Evolutionary conservation across 2,888 invertebrate species (phyloP).

Genomic region (Tupiocoris notatus): DNA sequence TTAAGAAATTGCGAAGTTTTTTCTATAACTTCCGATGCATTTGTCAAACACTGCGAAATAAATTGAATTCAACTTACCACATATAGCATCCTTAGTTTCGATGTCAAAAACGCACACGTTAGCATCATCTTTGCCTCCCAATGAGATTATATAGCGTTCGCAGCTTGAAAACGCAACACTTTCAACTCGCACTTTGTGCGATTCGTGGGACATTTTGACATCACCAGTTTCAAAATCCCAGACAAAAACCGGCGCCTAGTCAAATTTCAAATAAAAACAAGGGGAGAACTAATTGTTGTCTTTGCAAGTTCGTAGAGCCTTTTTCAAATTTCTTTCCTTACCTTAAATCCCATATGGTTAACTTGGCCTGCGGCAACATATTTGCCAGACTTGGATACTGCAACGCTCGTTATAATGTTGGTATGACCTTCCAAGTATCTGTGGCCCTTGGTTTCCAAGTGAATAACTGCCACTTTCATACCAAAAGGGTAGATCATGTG

Average conservation of each 20-base stretch:
- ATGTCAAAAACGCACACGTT: slow-evolving; percentile 84
- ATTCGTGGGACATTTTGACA: slow-evolving; percentile 68
- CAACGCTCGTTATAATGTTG: slow-evolving; percentile 73
- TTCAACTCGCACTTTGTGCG: slow-evolving; percentile 87
- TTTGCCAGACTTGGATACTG: slow-evolving; percentile 70
- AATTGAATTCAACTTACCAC: too few relatives aligned
- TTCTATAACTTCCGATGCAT: too few relatives aligned
- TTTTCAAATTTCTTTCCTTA: slow-evolving; percentile 54
- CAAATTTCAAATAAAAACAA: too few relatives aligned
- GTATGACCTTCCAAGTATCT: slow-evolving; percentile 75
- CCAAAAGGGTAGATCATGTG: slow-evolving; percentile 77
- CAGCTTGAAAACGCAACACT: slow-evolving; percentile 78
- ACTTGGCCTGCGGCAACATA: slow-evolving; percentile 87
- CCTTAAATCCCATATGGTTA: slow-evolving; percentile 87
- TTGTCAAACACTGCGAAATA: too few relatives aligned
- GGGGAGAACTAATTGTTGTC: too few relatives aligned
- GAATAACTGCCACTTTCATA: slow-evolving; percentile 71
- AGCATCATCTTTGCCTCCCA: slow-evolving; percentile 89
- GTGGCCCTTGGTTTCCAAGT: slow-evolving; percentile 69
- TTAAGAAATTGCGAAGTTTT: too few relatives aligned
- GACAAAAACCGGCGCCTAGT: slow-evolving; percentile 70
- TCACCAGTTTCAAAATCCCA: slow-evolving; percentile 75
- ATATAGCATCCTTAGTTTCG: slow-evolving; percentile 57
- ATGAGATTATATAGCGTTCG: slow-evolving; percentile 76
- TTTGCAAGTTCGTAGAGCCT: too few relatives aligned